These are phyloP conservation scores for Triplophysa siluroides DNA, from an alignment of 2,113 vertebrate genomes.

Conservation along the genomic window DNA sequence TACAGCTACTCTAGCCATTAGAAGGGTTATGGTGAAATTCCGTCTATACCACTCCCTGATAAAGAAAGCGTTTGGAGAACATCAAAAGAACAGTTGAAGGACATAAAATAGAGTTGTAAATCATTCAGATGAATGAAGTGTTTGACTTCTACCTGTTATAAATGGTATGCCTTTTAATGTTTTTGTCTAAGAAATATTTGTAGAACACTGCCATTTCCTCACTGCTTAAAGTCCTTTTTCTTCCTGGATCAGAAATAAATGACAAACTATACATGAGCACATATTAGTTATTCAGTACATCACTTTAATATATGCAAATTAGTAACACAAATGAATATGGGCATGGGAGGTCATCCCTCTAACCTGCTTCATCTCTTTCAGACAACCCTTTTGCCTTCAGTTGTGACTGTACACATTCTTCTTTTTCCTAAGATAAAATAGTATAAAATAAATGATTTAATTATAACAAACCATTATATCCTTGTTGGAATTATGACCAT, in stretches of 20 bases:
- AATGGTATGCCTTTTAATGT: constrained; percentile 80
- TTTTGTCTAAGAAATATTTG: constrained; percentile 88
- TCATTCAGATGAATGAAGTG: constrained; percentile 17
- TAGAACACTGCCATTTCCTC: constrained; percentile 96
- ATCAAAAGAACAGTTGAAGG: background rate
- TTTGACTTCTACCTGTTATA: constrained; percentile 88
- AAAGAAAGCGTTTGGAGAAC: background rate
- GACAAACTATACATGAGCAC: background rate
- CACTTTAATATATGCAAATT: no score
- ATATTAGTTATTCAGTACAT: background rate
- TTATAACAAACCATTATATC: background rate
- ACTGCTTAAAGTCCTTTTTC: constrained; percentile 74
- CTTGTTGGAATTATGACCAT: background rate
- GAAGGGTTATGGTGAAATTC: constrained; percentile 89
- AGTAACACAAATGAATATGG: background rate
- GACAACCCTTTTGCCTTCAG: constrained; percentile 80
- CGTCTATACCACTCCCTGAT: constrained; percentile 88
- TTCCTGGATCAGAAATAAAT: constrained; percentile 69
- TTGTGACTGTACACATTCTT: constrained; percentile 80
- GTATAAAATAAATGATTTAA: background rate
- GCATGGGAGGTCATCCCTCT: constrained; percentile 54
- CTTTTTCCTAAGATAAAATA: constrained; percentile 81
- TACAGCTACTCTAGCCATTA: constrained; percentile 86
- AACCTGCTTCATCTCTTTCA: constrained; percentile 79
- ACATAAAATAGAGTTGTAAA: no score